Base-by-base conservation (phyloP, 2,888 invertebrate species). In the Mythimna vitellina region DNA sequence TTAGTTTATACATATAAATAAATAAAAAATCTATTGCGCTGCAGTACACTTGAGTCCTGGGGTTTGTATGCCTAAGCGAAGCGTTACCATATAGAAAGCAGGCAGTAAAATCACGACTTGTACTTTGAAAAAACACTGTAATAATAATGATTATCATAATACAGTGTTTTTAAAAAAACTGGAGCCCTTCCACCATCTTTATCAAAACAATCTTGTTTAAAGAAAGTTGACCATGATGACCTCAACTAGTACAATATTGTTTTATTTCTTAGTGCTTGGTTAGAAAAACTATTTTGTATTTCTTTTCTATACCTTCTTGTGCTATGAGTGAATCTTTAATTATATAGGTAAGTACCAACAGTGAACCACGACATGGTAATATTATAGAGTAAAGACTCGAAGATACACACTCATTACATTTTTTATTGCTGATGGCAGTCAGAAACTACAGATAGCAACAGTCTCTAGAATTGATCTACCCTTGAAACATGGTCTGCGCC, bases 381-480 rank as follows among this genome's bases (percentile, higher is more conserved):
- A 56, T 46, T 46, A 1, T 46, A 46, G 46, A 17, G 7, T 17
- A n/a, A 3, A 58, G 35, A 64, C 20, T 25, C 49, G 14, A 70
- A 60, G 25, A 63, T 46, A 57, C 29, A 53, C 35, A 64, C 17
- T 25, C 51, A n/a, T 73, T 64, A 70, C 62, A 71, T 76, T 78
- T 78, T 81, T 74, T 78, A 73, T 64, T 25, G 65, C 12, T 20
- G 68, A 65, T 78, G 49, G 63, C 58, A 70, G 76, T 86, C 82
- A 69, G 35, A 63, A 67, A 51, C 67, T 74, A 70, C 61, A 25
- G 38, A 75, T 84, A 80, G 86, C 81, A 87, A 80, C 80, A 80
- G 65, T 77, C 62, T 78, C 51, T 78, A 74, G 70, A 88, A 91
- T 89, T 89, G 73, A 88, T 87, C 60, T 85, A 84, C 86, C 92